Base-by-base conservation (phyloP, 2,113 vertebrate genomes). In the Toxostoma redivivum region DNA sequence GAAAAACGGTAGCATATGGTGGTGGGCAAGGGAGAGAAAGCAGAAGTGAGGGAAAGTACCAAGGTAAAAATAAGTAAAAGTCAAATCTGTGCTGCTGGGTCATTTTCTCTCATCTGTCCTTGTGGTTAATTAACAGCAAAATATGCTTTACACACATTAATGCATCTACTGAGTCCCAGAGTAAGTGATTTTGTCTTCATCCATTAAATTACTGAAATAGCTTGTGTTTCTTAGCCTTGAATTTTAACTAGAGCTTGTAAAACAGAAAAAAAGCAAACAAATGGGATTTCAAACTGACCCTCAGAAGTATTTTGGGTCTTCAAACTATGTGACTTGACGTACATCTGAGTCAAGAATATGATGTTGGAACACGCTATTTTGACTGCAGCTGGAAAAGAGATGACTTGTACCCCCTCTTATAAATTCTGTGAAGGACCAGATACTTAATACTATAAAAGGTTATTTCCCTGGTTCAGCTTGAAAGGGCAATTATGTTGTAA, bases 71-170 rank as follows among this genome's bases (percentile, higher is more conserved):
- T 90, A 96, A 97, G 88, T 84, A 93, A 72, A 97, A 98, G 92
- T 95, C 83, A 97, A 92, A 92, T 97, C 88, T 94, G 66, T 97
- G 86, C 69, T 96, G 53, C 88, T 90, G 64, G 61, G 76, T 96
- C 85, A 81, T 79, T 97, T 97, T 86, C 86, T 97, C 92, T 94
- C 87, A 78, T 97, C 77, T 96, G 90, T 97, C 73, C 30, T 9
- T 95, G 93, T 94, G 93, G 93, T 97, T 97, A 98, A 98, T 98
- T 97, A 98, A 96, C 93, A 92, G 90, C n/a, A 85, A 97, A 97
- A 97, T 97, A 89, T 93, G 91, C 67, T 87, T 97, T 83, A 70
- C 0, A 0, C 78, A 84, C 62, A 70, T 76, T 84, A 97, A 96
- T 93, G 89, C 50, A 50, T 62, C 81, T n/a, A 48, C 74, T 90